Evolutionary conservation across 2,113 vertebrate species (phyloP), one percentile per base, ranked within the genome.

Genomic region (Sialia sialis): DNA sequence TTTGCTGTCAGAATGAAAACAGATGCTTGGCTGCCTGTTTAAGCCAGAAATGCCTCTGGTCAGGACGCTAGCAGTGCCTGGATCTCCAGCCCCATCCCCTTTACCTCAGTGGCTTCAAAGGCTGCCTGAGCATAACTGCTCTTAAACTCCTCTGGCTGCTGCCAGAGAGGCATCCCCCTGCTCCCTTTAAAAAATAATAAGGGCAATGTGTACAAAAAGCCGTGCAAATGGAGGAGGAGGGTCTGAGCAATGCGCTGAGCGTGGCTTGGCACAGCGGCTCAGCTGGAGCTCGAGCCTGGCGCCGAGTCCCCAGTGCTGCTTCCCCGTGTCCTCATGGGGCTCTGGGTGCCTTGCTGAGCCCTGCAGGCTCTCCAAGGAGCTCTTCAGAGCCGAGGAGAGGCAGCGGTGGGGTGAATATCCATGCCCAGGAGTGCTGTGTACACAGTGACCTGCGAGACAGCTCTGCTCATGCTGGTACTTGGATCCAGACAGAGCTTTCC

Each of bases 21-120:
- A 92, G 69, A 64, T 84, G 60, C 55, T 84, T 59, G 41, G n/a
- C 81, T 87, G 77, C 62, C 58, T 66, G 62, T 68, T 95, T 77
- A 66, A 91, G 51, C 34, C 81, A 66, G 81, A 90, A 87, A 52
- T 0, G 7, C 82, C 63, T 77, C 84, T 62, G 55, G 72, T 77
- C 66, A 87, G 76, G 67, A n/a, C 4, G 7, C 11, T 22, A 46
- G 29, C 58, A 36, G 43, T 19, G 25, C 16, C 19, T 20, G 59
- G 22, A 58, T 68, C 32, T 68, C 49, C 38, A 87, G 21, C 49
- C 32, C 46, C 2, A 1, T 82, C 82, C 70, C 9, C 0, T 73
- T 95, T 55, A 73, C 30, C 38, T 66, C 59, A 0, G 4, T 54
- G 66, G 39, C 87, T 81, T 81, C 78, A 56, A 67, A 48, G 55